A percentile compares a stretch with the other conserved stretches of the same genome.
These are phyloP conservation scores for Erebia ligea DNA, from an alignment of 2,888 invertebrate genomes.

Conservation along the genomic window DNA sequence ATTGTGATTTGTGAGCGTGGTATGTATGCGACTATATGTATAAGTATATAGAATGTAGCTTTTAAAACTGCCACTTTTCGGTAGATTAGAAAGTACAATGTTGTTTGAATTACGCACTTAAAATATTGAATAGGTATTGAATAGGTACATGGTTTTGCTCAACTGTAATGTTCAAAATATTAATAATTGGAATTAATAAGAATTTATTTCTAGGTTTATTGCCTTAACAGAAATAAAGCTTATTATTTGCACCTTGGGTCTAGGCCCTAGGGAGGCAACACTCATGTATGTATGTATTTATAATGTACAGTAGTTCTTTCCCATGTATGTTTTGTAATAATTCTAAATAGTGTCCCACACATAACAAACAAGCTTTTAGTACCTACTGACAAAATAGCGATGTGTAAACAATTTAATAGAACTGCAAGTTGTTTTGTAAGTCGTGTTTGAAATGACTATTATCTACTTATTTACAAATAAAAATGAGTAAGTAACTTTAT, in stretches of 20 bases:
- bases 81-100: slow-evolving; percentile 45
- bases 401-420: neutral
- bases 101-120: slow-evolving; percentile 39
- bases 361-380: slow-evolving; percentile 1
- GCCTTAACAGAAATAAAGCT: neutral
- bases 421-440: slow-evolving; percentile 10
- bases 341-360: neutral
- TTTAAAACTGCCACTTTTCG: slow-evolving; percentile 48
- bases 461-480: slow-evolving; percentile 2
- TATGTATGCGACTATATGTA: slow-evolving; percentile 44
- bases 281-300: no score
- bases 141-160: slow-evolving; percentile 39
- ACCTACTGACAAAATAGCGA: neutral
- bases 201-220: neutral
- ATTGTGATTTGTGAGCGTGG: slow-evolving; percentile 56
- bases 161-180: slow-evolving; percentile 25
- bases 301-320: neutral
- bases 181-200: neutral
- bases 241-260: neutral
- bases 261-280: no score
- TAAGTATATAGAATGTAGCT: slow-evolving; percentile 53
- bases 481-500: slow-evolving; percentile 1
- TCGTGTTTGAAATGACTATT: slow-evolving; percentile 1
- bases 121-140: slow-evolving; percentile 17
- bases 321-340: neutral